phyloP scores from a whole-genome alignment of 2,888 invertebrate genomes.

The Leptarthrus brevirostris region DNA sequence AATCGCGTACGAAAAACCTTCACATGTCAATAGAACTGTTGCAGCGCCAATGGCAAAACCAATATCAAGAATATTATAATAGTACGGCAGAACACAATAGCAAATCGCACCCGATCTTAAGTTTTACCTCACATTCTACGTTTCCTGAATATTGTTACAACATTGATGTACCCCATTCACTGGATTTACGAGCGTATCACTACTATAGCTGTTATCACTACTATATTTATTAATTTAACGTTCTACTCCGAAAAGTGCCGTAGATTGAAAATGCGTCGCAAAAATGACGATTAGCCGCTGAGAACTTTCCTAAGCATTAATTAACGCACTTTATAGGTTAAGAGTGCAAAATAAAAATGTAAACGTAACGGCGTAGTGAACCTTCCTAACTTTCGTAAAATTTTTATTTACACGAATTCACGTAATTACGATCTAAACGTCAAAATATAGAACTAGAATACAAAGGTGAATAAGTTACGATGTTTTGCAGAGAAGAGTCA shows the following conservation, averaged over 20 bases:
- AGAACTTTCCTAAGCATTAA: no score
- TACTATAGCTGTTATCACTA: conserved; percentile 1
- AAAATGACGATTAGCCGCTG: no score
- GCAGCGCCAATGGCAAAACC: conserved; percentile 9
- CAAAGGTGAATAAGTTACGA: conserved; percentile 54
- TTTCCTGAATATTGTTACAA: conserved; percentile 16
- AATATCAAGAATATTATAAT: not conserved
- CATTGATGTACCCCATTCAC: conserved; percentile 20
- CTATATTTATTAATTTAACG: not conserved
- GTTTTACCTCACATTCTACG: conserved; percentile 31
- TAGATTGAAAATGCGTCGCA: no score
- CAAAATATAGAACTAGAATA: conserved; percentile 5
- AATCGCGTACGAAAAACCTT: conserved; percentile 47
- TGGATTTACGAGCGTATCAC: conserved; percentile 5
- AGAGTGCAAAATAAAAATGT: not conserved
- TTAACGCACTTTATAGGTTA: not conserved
- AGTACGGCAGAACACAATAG: conserved; percentile 13
- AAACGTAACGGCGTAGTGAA: not conserved
- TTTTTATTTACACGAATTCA: conserved; percentile 3
- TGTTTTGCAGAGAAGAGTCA: conserved; percentile 63
- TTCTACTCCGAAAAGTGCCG: no score
- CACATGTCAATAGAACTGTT: conserved; percentile 51
- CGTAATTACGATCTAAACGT: conserved; percentile 39
- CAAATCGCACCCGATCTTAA: conserved; percentile 19
- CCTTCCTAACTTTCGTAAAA: not conserved